Conservation (phyloP, 2,113 vertebrate genomes). For the Zeus faber region DNA sequence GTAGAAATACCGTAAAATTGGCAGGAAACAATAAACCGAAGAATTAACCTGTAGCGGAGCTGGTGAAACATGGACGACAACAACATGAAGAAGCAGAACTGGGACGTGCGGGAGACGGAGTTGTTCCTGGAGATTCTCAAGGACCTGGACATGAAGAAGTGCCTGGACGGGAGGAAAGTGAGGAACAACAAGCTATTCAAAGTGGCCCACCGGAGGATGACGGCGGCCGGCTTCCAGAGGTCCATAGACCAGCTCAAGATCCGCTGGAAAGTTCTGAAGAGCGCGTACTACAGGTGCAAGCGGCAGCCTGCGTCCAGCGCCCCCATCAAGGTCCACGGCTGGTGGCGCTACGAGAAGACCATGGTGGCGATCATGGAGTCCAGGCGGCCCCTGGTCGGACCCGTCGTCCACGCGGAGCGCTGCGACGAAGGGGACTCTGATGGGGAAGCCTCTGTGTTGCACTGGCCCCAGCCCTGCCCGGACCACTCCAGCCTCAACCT, state of each 20-base stretch:
- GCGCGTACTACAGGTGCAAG: constrained; percentile 57
- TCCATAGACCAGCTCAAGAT: constrained; percentile 61
- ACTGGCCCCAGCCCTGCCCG: constrained; percentile 36
- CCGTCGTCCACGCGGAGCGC: constrained; percentile 32
- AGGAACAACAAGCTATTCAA: constrained; percentile 54
- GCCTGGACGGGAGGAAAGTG: constrained; percentile 58
- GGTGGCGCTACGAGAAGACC: constrained; percentile 52
- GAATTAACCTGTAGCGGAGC: too few species aligned
- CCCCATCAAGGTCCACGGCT: constrained; percentile 53
- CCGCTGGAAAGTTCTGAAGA: constrained; percentile 66
- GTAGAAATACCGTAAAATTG: too few species aligned
- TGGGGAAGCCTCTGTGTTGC: constrained; percentile 38
- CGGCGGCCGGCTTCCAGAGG: constrained; percentile 48
- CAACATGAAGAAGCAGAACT: constrained; percentile 53
- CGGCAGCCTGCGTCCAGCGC: constrained; percentile 26
- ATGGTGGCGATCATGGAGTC: constrained; percentile 62
- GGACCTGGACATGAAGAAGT: constrained; percentile 62
- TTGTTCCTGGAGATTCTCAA: constrained; percentile 54
- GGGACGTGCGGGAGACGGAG: constrained; percentile 59
- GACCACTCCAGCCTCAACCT: constrained; percentile 38
- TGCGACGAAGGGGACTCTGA: constrained; percentile 52
- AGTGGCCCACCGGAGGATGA: constrained; percentile 57
- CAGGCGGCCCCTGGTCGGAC: constrained; percentile 38
- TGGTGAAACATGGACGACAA: constrained; percentile 47
- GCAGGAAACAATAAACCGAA: too few species aligned